A percentile compares a stretch with the other conserved stretches of the same genome.
phyloP scores from a whole-genome alignment of 2,888 invertebrate genomes.

The Aquatica leii region DNA sequence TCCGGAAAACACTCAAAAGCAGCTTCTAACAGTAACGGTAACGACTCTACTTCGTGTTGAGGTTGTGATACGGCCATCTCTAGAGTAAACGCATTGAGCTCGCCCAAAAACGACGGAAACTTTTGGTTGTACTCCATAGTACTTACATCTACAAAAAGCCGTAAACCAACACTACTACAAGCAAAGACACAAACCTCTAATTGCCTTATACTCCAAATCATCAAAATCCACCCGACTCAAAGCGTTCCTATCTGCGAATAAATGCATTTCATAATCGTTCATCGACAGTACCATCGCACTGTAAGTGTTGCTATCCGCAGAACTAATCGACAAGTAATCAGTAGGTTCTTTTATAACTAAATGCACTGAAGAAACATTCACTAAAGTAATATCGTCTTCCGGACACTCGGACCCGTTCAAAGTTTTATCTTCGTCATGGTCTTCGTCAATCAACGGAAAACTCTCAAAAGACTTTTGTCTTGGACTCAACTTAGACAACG shows the following conservation, averaged over 20 bases:
- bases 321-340: constrained; percentile 11
- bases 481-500: too few relatives aligned
- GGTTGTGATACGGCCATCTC: constrained; percentile 68
- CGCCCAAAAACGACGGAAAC: constrained; percentile 52
- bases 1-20: constrained; percentile 73
- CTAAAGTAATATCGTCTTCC: constrained; percentile 48
- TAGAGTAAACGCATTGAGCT: constrained; percentile 68
- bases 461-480: too few relatives aligned
- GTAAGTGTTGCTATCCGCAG: constrained; percentile 27
- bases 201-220: too few relatives aligned
- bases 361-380: constrained; percentile 47
- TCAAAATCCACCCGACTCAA: not conserved
- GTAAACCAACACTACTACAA: too few relatives aligned
- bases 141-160: constrained; percentile 10
- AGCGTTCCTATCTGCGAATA: constrained; percentile 24
- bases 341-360: constrained; percentile 38
- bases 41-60: constrained; percentile 63
- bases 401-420: constrained; percentile 19
- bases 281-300: constrained; percentile 33
- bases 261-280: constrained; percentile 37
- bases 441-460: too few relatives aligned
- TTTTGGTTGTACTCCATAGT: not conserved
- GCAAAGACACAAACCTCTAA: not conserved
- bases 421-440: not conserved
- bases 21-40: constrained; percentile 68